Evolutionary conservation across 2,113 vertebrate species (phyloP), one percentile per base, ranked within the genome.

Genomic region (Dipodomys stephensi): DNA sequence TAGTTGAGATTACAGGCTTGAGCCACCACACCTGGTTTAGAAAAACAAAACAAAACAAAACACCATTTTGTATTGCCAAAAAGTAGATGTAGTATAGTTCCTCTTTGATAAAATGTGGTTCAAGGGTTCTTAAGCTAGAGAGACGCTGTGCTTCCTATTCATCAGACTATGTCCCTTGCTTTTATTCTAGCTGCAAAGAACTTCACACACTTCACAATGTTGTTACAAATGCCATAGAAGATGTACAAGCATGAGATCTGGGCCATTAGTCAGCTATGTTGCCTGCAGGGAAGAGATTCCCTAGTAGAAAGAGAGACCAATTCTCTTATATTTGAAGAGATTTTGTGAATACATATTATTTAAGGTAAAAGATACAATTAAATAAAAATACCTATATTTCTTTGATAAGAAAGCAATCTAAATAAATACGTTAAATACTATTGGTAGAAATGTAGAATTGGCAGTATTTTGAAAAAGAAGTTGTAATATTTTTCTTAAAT

Each of bases 401-500:
- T 84, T 91, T 69, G 84, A 53, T 64, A 74, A 94, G 35, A 87
- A 96, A 95, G 79, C 82, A 96, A 93, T 78, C 94, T 85, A 93
- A 95, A 90, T 93, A 96, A 94, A 90, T 22, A 39, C 35, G n/a
- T 92, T 96, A 95, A 97, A 68, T 92, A 71, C 83, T 94, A 85
- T 95, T 94, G 95, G 94, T 92, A 97, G 90, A 92, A 95, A 76
- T 83, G 95, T 96, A 94, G 85, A 96, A 96, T 94, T 96, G 90
- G 90, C 96, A 97, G 95, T 85, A 96, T 96, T 96, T 83, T 95
- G 92, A 96, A 95, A 96, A 97, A 96, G 97, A 90, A 96, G 82
- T 93, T 96, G 95, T 94, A 97, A 96, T 96, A 97, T 96, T 95
- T 96, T 96, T 95, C 92, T 96, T 93, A 97, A 96, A 96, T 96